Evolutionary conservation across 2,113 vertebrate species (phyloP), one percentile per base, ranked within the genome.

Genomic region (Athene noctua): DNA sequence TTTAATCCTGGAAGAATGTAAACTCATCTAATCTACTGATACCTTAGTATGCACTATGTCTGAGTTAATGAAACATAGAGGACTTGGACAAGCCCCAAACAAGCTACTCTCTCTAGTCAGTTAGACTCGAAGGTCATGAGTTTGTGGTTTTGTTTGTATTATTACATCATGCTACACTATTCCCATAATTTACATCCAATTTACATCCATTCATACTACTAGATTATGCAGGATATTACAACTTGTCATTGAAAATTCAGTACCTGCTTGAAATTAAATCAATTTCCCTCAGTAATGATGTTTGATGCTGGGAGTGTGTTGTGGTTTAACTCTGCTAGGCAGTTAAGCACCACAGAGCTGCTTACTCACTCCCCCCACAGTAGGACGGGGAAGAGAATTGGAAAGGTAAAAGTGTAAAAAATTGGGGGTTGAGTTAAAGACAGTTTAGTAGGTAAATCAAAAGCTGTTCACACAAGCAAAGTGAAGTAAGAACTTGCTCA

Each of bases 301-400:
- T 71, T 16, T 15, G 30, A 62, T 29, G 36, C 20, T 62, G 44
- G 23, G 15, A 38, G 10, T 6, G 17, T 55, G 32, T 36, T 87
- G 49, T 44, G 9, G 30, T 72, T 84, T 44, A 62, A 77, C 19
- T 52, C 25, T 42, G 15, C 15, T n/a, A 9, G 4, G 29, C 42
- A 47, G 13, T 27, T 77, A 30, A 66, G 52, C 10, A 30, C 11
- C n/a, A 58, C 42, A n/a, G 12, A 40, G 52, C 30, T 2, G 5
- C 52, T 57, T 0, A 0, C 36, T 67, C 13, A 8, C 23, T 42
- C 30, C 15, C 18, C 18, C 18, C 42, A 2, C 9, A 2, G 21
- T 32, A 20, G 10, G 20, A 46, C 5, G 9, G 10, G 21, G 29
- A 29, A 36, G 32, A 73, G 34, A 49, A 49, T 11, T 6, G 2